A percentile compares a stretch with the other conserved stretches of the same genome.
Evolutionary conservation across 2,797 vertebrate genomes (phyloP).

Genomic region (Hydrocynus forskahlii): DNA sequence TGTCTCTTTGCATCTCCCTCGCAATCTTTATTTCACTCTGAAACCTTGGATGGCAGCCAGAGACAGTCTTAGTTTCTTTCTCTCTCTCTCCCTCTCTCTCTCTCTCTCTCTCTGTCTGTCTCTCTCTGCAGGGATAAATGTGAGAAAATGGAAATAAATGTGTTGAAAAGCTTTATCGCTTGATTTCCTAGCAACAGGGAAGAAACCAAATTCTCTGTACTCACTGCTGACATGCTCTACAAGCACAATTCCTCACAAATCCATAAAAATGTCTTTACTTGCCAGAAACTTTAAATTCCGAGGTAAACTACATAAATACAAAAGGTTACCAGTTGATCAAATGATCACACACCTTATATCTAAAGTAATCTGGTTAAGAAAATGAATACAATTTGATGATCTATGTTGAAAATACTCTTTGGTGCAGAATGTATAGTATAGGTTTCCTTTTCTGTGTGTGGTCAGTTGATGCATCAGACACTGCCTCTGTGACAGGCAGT

Average conservation of each 20-base stretch:
- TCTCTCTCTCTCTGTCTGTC: neutral
- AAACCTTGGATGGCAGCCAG: slow-evolving; percentile 34
- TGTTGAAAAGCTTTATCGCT: slow-evolving; percentile 11
- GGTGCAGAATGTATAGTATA: neutral
- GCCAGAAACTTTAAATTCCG: neutral
- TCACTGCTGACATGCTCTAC: neutral
- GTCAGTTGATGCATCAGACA: slow-evolving; percentile 9
- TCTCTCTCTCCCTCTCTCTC: neutral
- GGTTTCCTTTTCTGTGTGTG: neutral
- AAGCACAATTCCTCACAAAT: slow-evolving; percentile 16
- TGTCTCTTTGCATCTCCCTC: neutral
- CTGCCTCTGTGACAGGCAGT: neutral
- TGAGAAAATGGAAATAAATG: slow-evolving; percentile 31
- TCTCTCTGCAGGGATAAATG: neutral
- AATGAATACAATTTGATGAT: neutral
- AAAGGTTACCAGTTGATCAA: neutral
- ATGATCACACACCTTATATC: neutral
- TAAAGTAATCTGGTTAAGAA: neutral
- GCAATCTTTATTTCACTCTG: slow-evolving; percentile 11
- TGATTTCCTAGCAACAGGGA: slow-evolving; percentile 36
- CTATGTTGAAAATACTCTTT: neutral
- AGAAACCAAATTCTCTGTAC: neutral
- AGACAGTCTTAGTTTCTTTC: slow-evolving; percentile 14
- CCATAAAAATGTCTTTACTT: neutral
- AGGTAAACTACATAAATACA: slow-evolving; percentile 8